phyloP scores from a whole-genome alignment of 1,140 invertebrate genomes.

The Dreissena polymorpha region DNA sequence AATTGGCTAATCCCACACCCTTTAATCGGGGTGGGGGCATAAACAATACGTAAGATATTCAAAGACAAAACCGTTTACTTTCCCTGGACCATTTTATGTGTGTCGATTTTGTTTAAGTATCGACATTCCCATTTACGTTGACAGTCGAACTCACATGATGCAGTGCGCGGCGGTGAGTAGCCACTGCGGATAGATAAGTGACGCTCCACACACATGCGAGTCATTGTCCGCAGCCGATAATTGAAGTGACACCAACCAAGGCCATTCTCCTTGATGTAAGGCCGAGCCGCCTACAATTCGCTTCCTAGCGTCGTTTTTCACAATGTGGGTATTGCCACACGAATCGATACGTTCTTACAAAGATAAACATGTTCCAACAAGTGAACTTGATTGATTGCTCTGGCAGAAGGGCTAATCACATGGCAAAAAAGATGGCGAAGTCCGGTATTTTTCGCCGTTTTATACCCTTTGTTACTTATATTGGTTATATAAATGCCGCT shows the following conservation, averaged over 20 bases:
- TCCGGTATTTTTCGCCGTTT: too few species aligned
- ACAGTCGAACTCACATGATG: conserved; percentile 65
- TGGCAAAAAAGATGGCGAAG: too few species aligned
- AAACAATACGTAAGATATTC: background rate
- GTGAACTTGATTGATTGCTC: too few species aligned
- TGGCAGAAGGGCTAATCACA: too few species aligned
- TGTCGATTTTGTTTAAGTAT: background rate
- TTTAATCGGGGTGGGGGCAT: too few species aligned
- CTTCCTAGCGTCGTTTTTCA: conserved; percentile 44
- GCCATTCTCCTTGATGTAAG: conserved; percentile 65
- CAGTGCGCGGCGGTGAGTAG: too few species aligned
- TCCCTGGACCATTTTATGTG: background rate
- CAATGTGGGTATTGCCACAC: too few species aligned
- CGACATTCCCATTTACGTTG: background rate
- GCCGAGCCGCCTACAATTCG: conserved; percentile 67
- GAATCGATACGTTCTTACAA: conserved; percentile 35
- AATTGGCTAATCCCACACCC: too few species aligned
- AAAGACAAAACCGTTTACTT: background rate
- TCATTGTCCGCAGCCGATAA: conserved; percentile 46
- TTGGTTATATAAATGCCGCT: too few species aligned
- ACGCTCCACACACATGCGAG: conserved; percentile 78
- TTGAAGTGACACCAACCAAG: conserved; percentile 70
- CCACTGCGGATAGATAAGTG: conserved; percentile 77
- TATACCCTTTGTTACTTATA: too few species aligned
- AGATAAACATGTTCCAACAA: too few species aligned